Conservation (phyloP, 2,888 invertebrate genomes). For the Drosophila anceps region DNA sequence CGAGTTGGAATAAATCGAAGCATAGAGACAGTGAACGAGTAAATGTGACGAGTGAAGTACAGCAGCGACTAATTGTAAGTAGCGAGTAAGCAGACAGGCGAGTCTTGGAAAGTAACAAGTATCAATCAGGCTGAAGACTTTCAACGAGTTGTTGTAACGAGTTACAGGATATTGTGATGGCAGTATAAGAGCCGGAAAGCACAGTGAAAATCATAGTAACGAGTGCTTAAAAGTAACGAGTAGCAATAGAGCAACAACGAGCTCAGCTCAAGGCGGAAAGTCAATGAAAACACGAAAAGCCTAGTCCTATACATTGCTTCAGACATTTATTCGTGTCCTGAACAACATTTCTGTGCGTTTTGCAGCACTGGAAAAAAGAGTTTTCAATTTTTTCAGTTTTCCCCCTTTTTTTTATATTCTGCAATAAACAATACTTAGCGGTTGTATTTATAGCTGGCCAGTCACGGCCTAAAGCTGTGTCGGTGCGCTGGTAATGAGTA, state of each 20-base stretch:
- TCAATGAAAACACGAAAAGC: not conserved
- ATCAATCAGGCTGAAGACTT: too few species aligned
- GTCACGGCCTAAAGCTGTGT: not conserved
- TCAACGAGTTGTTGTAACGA: too few species aligned
- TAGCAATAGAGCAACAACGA: not conserved
- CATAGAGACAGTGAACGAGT: too few species aligned
- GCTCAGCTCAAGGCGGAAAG: too few species aligned
- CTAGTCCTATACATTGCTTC: not conserved
- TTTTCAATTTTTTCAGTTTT: not conserved
- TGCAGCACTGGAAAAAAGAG: not conserved
- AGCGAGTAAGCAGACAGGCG: too few species aligned
- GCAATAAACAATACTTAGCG: constrained; percentile 29
- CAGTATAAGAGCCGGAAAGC: too few species aligned
- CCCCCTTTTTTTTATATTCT: not conserved
- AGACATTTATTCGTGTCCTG: not conserved
- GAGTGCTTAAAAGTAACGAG: not conserved
- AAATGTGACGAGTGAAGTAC: too few species aligned
- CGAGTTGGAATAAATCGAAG: too few species aligned
- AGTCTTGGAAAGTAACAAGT: too few species aligned
- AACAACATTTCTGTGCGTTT: not conserved
- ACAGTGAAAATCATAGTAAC: too few species aligned
- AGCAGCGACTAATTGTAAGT: too few species aligned
- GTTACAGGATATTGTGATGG: too few species aligned
- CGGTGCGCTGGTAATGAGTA: constrained; percentile 21
- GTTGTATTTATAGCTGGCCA: constrained; percentile 33